Conservation (phyloP, 2,113 vertebrate species). For the Limanda limanda region DNA sequence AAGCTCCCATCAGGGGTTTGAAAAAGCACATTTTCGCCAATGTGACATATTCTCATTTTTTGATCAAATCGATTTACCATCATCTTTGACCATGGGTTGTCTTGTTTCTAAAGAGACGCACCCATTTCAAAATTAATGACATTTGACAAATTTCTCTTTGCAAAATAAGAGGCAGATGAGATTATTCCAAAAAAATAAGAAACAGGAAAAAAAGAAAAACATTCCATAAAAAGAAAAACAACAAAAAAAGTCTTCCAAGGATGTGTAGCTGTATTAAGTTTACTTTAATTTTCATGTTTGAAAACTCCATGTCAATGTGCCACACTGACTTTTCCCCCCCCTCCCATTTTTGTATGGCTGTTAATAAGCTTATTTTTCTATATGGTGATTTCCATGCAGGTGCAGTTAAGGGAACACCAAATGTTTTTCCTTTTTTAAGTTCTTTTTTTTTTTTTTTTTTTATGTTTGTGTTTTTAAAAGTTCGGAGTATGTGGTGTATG, state of each 20-base stretch:
- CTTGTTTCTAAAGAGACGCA: conserved; percentile 8
- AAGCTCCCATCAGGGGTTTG: conserved; percentile 30
- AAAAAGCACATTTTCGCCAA: conserved; percentile 70
- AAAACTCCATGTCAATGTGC: conserved; percentile 82
- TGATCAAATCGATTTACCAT: conserved; percentile 25
- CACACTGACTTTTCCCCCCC: conserved; percentile 62
- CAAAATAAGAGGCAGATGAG: conserved; percentile 21
- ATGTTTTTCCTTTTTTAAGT: conserved; percentile 56
- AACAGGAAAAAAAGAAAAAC: conserved; percentile 67
- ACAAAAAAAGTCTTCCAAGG: conserved; percentile 74
- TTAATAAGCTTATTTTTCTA: conserved; percentile 74
- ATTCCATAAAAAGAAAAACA: conserved; percentile 76
- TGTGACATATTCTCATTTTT: conserved; percentile 40
- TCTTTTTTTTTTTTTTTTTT: conserved; percentile 27
- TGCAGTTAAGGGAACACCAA: conserved; percentile 77
- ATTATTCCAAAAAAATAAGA: conserved; percentile 30
- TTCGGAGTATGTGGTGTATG: conserved; percentile 48
- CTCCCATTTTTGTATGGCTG: conserved; percentile 43
- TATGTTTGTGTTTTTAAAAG: conserved; percentile 49
- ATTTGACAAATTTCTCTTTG: conserved; percentile 23
- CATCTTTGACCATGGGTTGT: conserved; percentile 7
- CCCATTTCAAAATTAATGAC: conserved; percentile 29
- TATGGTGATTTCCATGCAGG: conserved; percentile 71
- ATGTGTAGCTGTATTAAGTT: conserved; percentile 77
- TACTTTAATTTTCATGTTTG: conserved; percentile 74